phyloP scores from a whole-genome alignment of 2,113 vertebrate genomes.

The Spilogale gracilis region DNA sequence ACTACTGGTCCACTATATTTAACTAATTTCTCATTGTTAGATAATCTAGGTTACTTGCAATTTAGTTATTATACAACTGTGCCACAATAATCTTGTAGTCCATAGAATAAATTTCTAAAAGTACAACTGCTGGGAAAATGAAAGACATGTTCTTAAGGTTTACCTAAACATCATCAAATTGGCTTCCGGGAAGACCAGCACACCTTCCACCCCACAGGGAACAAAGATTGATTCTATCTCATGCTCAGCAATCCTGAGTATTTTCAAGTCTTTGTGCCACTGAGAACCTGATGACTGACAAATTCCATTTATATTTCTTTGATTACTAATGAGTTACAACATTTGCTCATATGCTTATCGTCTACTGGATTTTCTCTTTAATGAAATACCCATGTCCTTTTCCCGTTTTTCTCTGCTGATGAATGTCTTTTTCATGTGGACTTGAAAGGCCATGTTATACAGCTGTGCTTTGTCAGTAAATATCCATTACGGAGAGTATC shows the following conservation, averaged over 20 bases:
- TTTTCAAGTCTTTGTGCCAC: neutral
- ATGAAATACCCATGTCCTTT: neutral
- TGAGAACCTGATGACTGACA: neutral
- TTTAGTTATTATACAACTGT: conserved; percentile 1
- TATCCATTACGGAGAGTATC: neutral
- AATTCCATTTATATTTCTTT: neutral
- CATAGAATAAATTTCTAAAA: conserved; percentile 1
- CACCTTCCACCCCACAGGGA: neutral
- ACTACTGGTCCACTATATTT: neutral
- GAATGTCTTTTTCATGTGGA: neutral
- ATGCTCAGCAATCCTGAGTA: neutral
- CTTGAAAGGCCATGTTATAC: neutral
- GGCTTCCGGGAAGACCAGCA: neutral
- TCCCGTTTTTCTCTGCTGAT: neutral
- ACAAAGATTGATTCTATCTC: neutral
- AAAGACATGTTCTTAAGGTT: neutral
- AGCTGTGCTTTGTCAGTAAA: neutral
- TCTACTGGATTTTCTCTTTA: conserved; percentile 15
- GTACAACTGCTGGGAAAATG: neutral
- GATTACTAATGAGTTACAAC: neutral
- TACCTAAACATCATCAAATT: neutral
- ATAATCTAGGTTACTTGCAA: neutral
- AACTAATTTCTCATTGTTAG: neutral
- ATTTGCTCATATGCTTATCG: neutral
- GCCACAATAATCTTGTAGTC: neutral